Percentiles rank a stretch among this genome's conserved stretches.
These are phyloP conservation scores for Eugnorisma glareosa DNA, from an alignment of 2,888 invertebrate species.

Conservation along the genomic window DNA sequence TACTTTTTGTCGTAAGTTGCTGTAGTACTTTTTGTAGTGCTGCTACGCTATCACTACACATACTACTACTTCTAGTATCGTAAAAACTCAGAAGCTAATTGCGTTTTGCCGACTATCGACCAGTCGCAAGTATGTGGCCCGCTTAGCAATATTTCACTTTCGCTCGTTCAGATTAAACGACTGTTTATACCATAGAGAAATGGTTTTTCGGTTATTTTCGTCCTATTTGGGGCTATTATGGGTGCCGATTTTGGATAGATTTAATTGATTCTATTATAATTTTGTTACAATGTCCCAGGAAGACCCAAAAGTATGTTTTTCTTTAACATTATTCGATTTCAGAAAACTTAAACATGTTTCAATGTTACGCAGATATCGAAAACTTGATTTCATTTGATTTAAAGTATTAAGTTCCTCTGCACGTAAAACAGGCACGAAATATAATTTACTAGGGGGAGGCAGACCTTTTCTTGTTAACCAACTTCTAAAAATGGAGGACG, in stretches of 20 bases:
- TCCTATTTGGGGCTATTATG: slow-evolving; percentile 48
- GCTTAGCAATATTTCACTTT: slow-evolving; percentile 53
- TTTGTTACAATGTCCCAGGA: too few species aligned
- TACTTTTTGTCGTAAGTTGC: too few species aligned
- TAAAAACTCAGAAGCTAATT: background rate
- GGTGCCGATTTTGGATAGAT: slow-evolving; percentile 1
- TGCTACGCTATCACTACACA: too few species aligned
- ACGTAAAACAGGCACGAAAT: background rate
- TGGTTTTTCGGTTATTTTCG: slow-evolving; percentile 61
- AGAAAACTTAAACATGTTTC: background rate
- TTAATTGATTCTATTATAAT: background rate
- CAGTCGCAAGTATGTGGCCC: background rate
- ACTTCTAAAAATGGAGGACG: background rate
- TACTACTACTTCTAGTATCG: background rate
- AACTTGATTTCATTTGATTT: background rate
- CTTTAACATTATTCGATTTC: background rate
- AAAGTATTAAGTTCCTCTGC: background rate
- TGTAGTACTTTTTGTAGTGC: too few species aligned
- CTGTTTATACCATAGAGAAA: slow-evolving; percentile 60
- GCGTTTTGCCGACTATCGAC: background rate
- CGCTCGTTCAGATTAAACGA: slow-evolving; percentile 60
- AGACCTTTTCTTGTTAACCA: background rate
- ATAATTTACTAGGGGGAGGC: background rate
- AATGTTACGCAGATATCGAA: background rate
- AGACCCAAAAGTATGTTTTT: background rate